Evolutionary conservation across 2,888 invertebrate genomes (phyloP), one percentile per base, ranked within the genome.

Genomic region (Leptinotarsa haldemani): DNA sequence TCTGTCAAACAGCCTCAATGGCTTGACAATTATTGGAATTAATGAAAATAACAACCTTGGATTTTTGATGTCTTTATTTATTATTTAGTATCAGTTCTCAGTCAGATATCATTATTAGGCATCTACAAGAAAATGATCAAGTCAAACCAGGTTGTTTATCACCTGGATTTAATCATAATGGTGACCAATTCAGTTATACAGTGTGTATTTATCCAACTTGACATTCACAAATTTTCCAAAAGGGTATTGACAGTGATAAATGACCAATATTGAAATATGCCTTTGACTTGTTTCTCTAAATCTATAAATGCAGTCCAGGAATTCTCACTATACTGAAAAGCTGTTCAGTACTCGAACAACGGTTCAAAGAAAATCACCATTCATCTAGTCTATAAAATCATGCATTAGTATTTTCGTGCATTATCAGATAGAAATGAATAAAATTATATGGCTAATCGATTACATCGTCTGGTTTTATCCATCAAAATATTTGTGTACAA

Each of bases 71-170:
- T 61, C 16, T 61, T 61, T 40, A 61, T 61, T 30, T 40, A 61
- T 61, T 4, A 61, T 61, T 61, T 61, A 16, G 9, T 12, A 40
- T 61, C 16, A 30, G 30, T 61, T 40, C 9, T 61, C 9, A 61
- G 61, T 40, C 61, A 30, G 40, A 40, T 61, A 61, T 61, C n/a
- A 58, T 25, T 25, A 61, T 61, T 61, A 61, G 30, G n/a, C 12
- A 61, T 30, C 30, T 15, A 40, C 61, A 61, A 61, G 40, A n/a
- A 61, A 61, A n/a, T 61, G 61, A 25, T 25, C 58, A 61, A 61
- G 25, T 30, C 5, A 25, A 61, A 61, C 61, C 20, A n/a, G 25
- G 16, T 61, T 15, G 30, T 12, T 16, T 25, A 58, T 58, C 3
- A 61, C 30, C 16, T 40, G 7, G 16, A n/a, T 53, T 18, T 4